Evolutionary conservation across 2,888 invertebrate genomes (phyloP), one percentile per base, ranked within the genome.

Genomic region (Hoplodrina ambigua): DNA sequence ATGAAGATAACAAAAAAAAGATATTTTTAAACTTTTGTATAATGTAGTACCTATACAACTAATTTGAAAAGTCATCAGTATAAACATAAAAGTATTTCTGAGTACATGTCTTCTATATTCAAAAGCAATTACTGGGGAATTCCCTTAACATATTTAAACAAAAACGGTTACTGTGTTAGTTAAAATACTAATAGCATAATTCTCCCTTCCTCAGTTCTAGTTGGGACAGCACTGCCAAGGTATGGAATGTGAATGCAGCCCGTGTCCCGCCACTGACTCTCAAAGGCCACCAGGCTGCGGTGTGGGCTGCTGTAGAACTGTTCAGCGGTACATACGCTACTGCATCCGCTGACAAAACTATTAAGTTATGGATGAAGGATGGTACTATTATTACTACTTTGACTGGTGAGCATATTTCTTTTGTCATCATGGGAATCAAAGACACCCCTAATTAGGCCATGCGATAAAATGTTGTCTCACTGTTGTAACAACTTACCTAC

Each of bases 281-380:
- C 11, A 94, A 96, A 73, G 98, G 98, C 0, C 98, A 98, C 86
- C 96, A 97, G 78, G 98, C 98, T 17, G 98, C 99, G 0, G 98
- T 99, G 8, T 99, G 99, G 99, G 97, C 97, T 25, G 96, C 96
- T 0, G 91, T 96, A 72, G 97, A 96, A 89, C 94, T 97, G 76
- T 93, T 66, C 30, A 96, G 96, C 75, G 93, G 94, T 1, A 94
- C 93, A 41, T 96, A 98, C 82, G 96, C 98, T 1, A 99, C 99
- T 17, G 99, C 98, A 0, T 98, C 98, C 0, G 99, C 99, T 19
- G 99, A 99, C 93, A 98, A 98, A 93, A 97, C 97, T 13, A 98
- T 99, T 66, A 97, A 97, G 83, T 92, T 99, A 37, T 99, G 99
- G 99, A 96, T 96, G 79, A 95, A 95, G 65, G 95, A 97, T 83